Evolutionary conservation across 2,888 invertebrate genomes (phyloP).

Genomic region (Cerastoderma edule): DNA sequence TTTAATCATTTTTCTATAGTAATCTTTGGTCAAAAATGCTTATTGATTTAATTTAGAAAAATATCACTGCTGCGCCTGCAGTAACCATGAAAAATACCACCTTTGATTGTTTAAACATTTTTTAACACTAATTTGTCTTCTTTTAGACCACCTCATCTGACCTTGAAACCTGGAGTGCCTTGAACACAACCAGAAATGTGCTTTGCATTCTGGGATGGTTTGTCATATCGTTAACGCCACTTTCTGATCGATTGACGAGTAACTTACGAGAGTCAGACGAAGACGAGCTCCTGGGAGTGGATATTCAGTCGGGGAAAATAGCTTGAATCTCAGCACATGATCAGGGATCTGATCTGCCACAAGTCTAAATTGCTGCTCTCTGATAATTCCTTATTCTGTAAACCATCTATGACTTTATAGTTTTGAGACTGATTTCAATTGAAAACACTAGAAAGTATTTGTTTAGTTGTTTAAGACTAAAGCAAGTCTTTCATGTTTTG

Average conservation of each 20-base stretch:
- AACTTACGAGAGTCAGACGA: slow-evolving; percentile 78
- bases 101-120: too few species aligned
- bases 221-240: slow-evolving; percentile 75
- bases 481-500: too few species aligned
- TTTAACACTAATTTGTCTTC: too few species aligned
- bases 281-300: slow-evolving; percentile 70
- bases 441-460: too few species aligned
- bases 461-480: too few species aligned
- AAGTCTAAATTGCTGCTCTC: neutral
- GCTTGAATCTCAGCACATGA: slow-evolving; percentile 22
- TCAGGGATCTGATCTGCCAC: neutral
- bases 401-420: neutral
- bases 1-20: too few species aligned
- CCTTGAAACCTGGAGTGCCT: slow-evolving; percentile 72
- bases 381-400: neutral
- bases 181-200: slow-evolving; percentile 79
- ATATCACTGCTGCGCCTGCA: too few species aligned
- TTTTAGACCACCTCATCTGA: slow-evolving; percentile 50
- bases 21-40: too few species aligned
- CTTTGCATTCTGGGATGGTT: slow-evolving; percentile 80
- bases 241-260: slow-evolving; percentile 77
- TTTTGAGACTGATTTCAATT: neutral
- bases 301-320: slow-evolving; percentile 61
- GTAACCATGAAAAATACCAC: too few species aligned
- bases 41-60: too few species aligned